Evolutionary conservation across 2,113 vertebrate genomes (phyloP).

Genomic region (Aramus guarauna): DNA sequence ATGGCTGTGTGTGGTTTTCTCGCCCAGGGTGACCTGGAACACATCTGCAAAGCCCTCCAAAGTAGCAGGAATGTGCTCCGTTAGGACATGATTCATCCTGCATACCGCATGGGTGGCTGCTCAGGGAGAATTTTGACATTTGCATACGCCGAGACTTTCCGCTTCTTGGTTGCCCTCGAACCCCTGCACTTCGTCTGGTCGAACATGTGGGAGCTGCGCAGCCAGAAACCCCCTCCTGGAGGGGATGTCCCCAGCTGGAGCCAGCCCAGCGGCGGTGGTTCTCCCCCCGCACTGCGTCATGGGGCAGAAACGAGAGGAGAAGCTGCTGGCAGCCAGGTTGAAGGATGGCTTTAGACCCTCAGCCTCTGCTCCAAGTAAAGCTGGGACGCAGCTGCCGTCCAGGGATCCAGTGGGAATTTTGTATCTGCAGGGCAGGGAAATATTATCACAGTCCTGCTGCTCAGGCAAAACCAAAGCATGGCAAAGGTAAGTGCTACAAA

Average conservation of each 20-base stretch:
- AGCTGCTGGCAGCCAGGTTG: background rate
- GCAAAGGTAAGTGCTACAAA: rapidly evolving
- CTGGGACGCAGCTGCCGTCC: background rate
- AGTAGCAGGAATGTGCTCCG: constrained; percentile 42
- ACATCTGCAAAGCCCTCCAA: constrained; percentile 50
- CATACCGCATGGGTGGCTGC: constrained; percentile 65
- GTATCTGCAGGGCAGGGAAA: background rate
- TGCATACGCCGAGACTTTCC: constrained; percentile 29
- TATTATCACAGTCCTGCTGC: background rate
- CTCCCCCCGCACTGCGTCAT: rapidly evolving
- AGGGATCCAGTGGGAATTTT: background rate
- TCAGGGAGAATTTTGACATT: constrained; percentile 57
- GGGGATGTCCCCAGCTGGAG: background rate
- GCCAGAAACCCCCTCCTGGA: background rate
- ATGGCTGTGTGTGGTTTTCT: constrained; percentile 61
- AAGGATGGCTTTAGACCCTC: background rate
- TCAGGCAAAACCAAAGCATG: background rate
- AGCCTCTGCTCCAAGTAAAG: background rate
- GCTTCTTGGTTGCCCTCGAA: background rate
- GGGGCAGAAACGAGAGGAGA: background rate
- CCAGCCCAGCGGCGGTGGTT: background rate
- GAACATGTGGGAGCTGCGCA: rapidly evolving
- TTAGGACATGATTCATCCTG: constrained; percentile 64
- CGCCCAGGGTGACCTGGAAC: constrained; percentile 57
- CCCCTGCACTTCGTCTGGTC: background rate